Evolutionary conservation across 2,797 vertebrate species (phyloP), one percentile per base, ranked within the genome.

Genomic region (Tangara arthus): DNA sequence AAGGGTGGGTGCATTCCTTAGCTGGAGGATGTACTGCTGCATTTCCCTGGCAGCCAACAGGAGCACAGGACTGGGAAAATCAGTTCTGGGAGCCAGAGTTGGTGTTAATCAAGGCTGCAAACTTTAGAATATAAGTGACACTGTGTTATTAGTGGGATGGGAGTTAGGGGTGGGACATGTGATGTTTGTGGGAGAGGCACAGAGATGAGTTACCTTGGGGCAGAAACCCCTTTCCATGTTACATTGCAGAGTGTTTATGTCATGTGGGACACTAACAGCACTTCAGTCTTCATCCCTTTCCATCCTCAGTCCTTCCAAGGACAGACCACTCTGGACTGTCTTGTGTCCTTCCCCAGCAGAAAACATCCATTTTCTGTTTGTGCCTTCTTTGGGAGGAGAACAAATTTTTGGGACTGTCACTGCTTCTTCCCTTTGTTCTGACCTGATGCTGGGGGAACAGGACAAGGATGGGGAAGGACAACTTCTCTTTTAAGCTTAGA

Each of bases 161-260:
- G 37, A 60, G 37, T 44, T 56, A 4, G 0, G 8, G 28, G 12
- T 64, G 65, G 47, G 44, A 9, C 19, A 2, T 3, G 15, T 13
- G 69, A 23, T 2, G 2, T 44, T 12, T 20, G 28, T 30, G 15
- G 66, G 27, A 49, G 47, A 35, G 20, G 17, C 32, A 5, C 3
- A 11, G 57, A 21, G 35, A 6, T 24, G 4, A 3, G 18, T 26
- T 39, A 24, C 37, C 26, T 27, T 17, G 42, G 70, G 72, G 22
- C n/a, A 41, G 56, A 76, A 76, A 37, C 15, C 22, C 28, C 53
- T 59, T 78, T 14, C 83, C 11, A 0, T 5, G 24, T 30, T 20
- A 3, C 1, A 5, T 2, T 56, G 56, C 61, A 30, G 41, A 37
- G 9, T 37, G 17, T 42, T 37, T 21, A 2, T 28, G 42, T 44